phyloP scores from a whole-genome alignment of 2,797 vertebrate genomes.

The Tauraco hartlaubi region DNA sequence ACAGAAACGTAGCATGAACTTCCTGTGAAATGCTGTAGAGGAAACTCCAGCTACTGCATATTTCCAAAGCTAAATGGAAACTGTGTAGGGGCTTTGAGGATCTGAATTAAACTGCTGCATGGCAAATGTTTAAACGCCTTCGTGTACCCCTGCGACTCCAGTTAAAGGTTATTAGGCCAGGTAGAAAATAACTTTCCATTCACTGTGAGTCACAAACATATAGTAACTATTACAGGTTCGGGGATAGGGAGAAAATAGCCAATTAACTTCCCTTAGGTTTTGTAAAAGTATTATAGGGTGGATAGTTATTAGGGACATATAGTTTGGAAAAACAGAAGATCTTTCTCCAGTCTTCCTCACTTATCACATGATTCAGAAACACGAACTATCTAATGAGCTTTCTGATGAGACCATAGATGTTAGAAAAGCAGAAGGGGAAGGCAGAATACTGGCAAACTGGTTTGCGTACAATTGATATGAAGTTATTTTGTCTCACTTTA shows the following conservation, averaged over 20 bases:
- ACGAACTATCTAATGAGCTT: background rate
- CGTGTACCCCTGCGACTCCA: background rate
- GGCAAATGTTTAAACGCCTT: background rate
- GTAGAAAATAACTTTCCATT: background rate
- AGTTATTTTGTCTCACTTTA: background rate
- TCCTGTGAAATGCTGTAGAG: background rate
- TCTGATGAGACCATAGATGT: background rate
- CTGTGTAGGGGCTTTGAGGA: background rate
- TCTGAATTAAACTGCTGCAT: background rate
- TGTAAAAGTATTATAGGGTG: background rate
- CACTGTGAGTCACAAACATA: background rate
- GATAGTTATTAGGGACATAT: background rate
- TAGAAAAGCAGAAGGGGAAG: background rate
- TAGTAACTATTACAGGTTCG: background rate
- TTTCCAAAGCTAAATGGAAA: background rate
- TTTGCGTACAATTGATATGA: background rate
- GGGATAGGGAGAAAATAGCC: fast-evolving
- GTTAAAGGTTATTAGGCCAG: background rate
- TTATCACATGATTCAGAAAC: background rate
- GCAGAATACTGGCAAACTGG: background rate
- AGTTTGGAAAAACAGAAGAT: background rate
- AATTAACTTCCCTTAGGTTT: background rate
- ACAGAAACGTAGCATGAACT: background rate
- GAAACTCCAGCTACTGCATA: background rate
- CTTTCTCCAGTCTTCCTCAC: background rate